Evolutionary conservation across 2,113 vertebrate genomes (phyloP), one percentile per base, ranked within the genome.

Genomic region (Misgurnus anguillicaudatus): DNA sequence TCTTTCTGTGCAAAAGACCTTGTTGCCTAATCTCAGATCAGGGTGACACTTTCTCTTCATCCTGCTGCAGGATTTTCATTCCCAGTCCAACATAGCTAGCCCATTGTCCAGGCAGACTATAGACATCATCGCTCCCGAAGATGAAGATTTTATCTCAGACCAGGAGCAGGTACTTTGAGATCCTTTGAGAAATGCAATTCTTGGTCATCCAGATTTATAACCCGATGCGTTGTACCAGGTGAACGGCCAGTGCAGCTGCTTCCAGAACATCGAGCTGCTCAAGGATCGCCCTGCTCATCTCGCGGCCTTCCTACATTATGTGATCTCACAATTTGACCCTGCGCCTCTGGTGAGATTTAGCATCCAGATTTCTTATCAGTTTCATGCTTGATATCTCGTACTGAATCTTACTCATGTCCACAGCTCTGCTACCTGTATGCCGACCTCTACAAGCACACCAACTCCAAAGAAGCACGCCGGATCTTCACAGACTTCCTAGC

Each of bases 301-400:
- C 74, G 95, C 97, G 2, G 96, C 94, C 24, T 98, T 99, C 76
- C 89, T 99, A 80, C 96, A 98, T 77, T 95, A 99, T 24, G 98
- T 99, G 2, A 94, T 99, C 78, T 99, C 97, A 2, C 98, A 99
- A 89, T 99, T 98, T 87, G 97, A 99, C 84, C 97, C 98, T 42
- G 93, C 95, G 13, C 93, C 96, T 0, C 80, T 99, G 95, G 98
- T 99, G 92, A 87, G 79, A 62, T 61, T 9, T 60, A 72, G 41
- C 41, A 6, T 19, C 16, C 51, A 45, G 3, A 31, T 31, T 31
- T 3, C 42, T 45, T 10, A 45, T 8, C 42, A 45, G 42, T 45
- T 45, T 64, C 1, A 36, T 1, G 10, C 13, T 2, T 4, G 53
- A 10, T 55, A 36, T 69, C 11, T 69, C 24, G 24, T 31, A 31